Evolutionary conservation across 2,113 vertebrate genomes (phyloP), one percentile per base, ranked within the genome.

Genomic region (Calonectris borealis): DNA sequence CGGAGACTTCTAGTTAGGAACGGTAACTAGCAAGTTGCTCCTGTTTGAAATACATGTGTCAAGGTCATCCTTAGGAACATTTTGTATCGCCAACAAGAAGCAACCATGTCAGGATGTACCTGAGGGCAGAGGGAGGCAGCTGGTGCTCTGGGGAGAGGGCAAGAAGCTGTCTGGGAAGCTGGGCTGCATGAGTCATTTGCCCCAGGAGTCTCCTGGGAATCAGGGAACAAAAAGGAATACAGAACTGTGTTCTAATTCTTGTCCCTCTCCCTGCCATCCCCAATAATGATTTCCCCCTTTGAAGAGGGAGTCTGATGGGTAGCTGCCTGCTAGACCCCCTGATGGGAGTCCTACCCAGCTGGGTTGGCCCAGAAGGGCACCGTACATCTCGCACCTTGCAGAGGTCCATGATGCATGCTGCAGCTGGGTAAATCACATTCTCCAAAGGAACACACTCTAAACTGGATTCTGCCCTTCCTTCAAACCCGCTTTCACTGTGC

Each of bases 381-480:
- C 0, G 2, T 17, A 36, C 11, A 18, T 17, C 62, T 38, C 0
- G 0, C 20, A 9, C 31, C 66, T 69, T 0, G 0, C 10, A 48
- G 66, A 80, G 58, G 29, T 68, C 22, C 32, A 16, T 0, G 0
- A 9, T 60, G 21, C 8, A 1, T 34, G 20, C 46, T 84, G 75
- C 54, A 48, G 25, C 27, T 85, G 54, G 13, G 9, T 52, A 52
- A 65, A 21, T 49, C 10, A 5, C 6, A 22, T 22, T 90, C 21
- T 72, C 44, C 15, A 32, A n/a, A 72, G 73, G 52, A 82, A 13
- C 8, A 16, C 15, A 11, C 20, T 46, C 34, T 16, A 22, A 80
- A 44, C 14, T 57, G 49, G 21, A 8, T 68, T 87, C 79, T 79
- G 17, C 29, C 51, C 24, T 82, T 78, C 25, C 40, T 62, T 94